phyloP scores from a whole-genome alignment of 2,797 vertebrate species.

The Heteromormyrus szaboi region DNA sequence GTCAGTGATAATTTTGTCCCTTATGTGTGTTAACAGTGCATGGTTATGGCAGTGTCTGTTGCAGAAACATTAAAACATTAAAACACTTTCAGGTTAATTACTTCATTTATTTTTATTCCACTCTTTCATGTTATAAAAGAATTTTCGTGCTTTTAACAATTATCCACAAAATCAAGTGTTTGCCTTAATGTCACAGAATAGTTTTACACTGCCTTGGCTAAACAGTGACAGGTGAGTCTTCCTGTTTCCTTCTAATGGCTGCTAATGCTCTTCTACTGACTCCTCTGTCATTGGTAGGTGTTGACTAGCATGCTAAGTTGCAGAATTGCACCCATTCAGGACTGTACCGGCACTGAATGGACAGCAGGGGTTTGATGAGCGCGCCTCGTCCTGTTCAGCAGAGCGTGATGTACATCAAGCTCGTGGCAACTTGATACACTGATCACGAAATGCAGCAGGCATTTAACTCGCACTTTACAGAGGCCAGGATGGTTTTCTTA shows the following conservation, averaged over 20 bases:
- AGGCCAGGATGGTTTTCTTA: not conserved
- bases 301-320: not conserved
- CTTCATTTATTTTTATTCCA: not conserved
- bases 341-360: not conserved
- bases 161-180: not conserved
- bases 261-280: not conserved
- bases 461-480: not conserved
- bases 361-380: not conserved
- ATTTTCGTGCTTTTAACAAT: not conserved
- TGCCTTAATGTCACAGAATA: not conserved
- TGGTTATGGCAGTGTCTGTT: not conserved
- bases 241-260: not conserved
- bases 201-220: not conserved
- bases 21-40: not conserved
- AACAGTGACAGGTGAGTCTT: not conserved
- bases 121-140: not conserved
- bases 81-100: not conserved
- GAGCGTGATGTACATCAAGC: not conserved
- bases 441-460: not conserved
- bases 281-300: not conserved
- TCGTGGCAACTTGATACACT: not conserved
- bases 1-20: not conserved
- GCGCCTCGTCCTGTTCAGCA: not conserved
- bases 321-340: not conserved
- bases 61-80: not conserved